Base-by-base conservation (phyloP, 2,797 vertebrate species). In the Pseudochromis fuscus region DNA sequence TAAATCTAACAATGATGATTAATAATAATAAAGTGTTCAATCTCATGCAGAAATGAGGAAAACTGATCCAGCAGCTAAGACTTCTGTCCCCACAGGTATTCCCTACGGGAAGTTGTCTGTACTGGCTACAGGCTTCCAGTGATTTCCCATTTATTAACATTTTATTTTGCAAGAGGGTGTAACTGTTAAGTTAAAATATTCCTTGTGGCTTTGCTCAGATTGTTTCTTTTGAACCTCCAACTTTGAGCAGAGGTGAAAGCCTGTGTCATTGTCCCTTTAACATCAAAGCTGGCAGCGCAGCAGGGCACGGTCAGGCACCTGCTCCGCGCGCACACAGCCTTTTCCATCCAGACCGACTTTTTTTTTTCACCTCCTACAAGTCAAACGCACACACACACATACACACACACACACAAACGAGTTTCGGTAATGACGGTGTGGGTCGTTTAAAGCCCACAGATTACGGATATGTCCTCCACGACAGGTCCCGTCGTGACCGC, bases 221-320 rank as follows among this genome's bases (percentile, higher is more conserved):
- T 5, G 10, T 57, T 60, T 63, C n/a, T 27, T 40, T 10, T 33
- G n/a, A 55, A 9, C 49, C 49, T 56, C 8, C 18, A 59, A 63
- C 66, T 85, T 48, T 58, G 16, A 30, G 10, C 13, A 18, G 45
- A 62, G 11, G 7, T 24, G 9, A 24, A 72, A 78, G 52, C 31
- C 71, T 37, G 64, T 48, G 84, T 66, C 70, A 65, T 69, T 85
- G 83, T 61, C 44, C 75, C 83, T 88, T 86, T 81, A 88, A 86
- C 61, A 27, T 60, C 53, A 40, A 38, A 74, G 72, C 70, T 55
- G 38, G 56, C 60, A 4, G 85, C 59, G 64, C 82, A 73, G 67
- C 64, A 15, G 57, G 50, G 33, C 45, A 60, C 7, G 61, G 24
- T 1, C 49, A 48, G 21, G 72, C 89, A 91, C 88, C 90, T 92